Evolutionary conservation across 2,888 invertebrate species (phyloP).

Genomic region (Pheosia tremula): DNA sequence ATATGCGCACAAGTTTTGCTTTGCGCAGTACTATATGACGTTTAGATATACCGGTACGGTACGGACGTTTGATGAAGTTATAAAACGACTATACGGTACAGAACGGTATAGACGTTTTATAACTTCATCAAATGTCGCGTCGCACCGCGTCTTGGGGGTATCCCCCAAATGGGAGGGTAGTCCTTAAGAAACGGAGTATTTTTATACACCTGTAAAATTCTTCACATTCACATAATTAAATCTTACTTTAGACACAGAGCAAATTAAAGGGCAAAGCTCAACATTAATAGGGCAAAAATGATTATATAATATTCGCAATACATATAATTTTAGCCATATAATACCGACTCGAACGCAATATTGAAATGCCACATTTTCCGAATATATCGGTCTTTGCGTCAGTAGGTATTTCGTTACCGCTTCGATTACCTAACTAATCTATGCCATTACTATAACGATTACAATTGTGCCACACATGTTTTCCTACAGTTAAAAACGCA

Average conservation of each 20-base stretch:
- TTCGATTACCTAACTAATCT: conserved; percentile 11
- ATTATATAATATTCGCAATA: no score
- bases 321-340: no score
- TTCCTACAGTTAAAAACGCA: conserved; percentile 11
- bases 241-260: conserved; percentile 34
- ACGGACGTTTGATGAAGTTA: no score
- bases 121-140: no score
- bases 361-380: neutral
- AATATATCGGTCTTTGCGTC: neutral
- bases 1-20: no score
- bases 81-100: no score
- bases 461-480: conserved; percentile 12
- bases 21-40: no score
- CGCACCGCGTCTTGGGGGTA: no score
- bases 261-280: conserved; percentile 34
- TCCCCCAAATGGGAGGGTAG: neutral
- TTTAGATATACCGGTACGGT: no score
- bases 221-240: conserved; percentile 24
- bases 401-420: neutral
- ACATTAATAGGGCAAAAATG: conserved; percentile 16
- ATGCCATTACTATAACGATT: conserved; percentile 17
- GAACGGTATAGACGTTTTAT: no score
- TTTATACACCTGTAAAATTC: neutral
- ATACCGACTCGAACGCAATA: no score
- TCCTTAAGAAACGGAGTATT: neutral